phyloP scores from a whole-genome alignment of 2,888 invertebrate genomes.

The Eilema caniola region DNA sequence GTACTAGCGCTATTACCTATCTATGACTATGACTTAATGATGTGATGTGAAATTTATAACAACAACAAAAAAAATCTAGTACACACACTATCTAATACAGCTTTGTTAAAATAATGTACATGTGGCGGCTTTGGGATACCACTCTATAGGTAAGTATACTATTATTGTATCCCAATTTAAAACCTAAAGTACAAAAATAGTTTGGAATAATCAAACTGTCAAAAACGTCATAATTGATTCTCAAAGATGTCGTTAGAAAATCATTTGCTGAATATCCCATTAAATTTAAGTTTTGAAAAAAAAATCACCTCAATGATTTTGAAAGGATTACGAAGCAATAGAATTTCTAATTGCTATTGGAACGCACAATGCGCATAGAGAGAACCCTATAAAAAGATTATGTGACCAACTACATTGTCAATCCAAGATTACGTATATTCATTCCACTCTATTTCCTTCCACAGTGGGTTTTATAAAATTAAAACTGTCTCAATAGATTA shows the following conservation, averaged over 20 bases:
- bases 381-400: conserved; percentile 24
- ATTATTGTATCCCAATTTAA: background rate
- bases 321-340: conserved; percentile 31
- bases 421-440: conserved; percentile 17
- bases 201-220: conserved; percentile 24
- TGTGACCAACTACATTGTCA: conserved; percentile 19
- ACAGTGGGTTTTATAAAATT: conserved; percentile 12
- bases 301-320: conserved; percentile 35
- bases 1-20: no score
- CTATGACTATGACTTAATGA: no score
- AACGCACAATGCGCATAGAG: conserved; percentile 32
- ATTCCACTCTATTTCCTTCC: conserved; percentile 7
- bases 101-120: background rate
- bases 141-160: background rate
- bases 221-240: conserved; percentile 29
- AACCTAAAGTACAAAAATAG: background rate
- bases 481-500: conserved; percentile 8
- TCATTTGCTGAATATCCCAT: conserved; percentile 25
- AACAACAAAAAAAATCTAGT: no score
- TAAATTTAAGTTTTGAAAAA: conserved; percentile 26
- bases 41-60: no score
- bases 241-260: conserved; percentile 28
- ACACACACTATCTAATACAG: no score
- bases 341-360: conserved; percentile 24
- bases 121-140: background rate